Evolutionary conservation across 2,797 vertebrate species (phyloP).

Genomic region (Gephyroberyx darwinii): DNA sequence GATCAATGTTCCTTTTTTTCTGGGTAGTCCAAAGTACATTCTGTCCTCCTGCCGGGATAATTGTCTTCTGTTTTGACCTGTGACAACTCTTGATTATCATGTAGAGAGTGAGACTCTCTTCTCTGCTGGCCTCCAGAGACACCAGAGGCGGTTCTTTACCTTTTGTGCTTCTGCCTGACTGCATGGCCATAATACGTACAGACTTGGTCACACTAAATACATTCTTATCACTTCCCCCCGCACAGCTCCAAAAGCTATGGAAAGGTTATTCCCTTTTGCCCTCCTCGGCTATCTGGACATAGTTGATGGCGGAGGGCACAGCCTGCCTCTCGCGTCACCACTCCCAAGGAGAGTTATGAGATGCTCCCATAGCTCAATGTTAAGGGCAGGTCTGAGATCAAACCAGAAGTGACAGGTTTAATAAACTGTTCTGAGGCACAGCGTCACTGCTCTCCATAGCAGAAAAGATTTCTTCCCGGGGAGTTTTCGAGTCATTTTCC

Average conservation of each 20-base stretch:
- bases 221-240: neutral
- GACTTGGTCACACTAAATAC: neutral
- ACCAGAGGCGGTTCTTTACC: conserved; percentile 20
- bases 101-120: conserved; percentile 33
- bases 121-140: conserved; percentile 1
- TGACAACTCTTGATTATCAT: conserved; percentile 47
- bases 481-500: neutral
- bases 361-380: conserved; percentile 11
- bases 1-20: conserved; percentile 34
- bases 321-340: conserved; percentile 20
- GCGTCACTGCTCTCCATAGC: conserved; percentile 21
- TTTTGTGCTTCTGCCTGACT: neutral
- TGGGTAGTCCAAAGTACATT: conserved; percentile 24
- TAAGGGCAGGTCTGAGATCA: conserved; percentile 34
- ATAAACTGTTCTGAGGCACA: conserved; percentile 25
- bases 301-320: conserved; percentile 8
- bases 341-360: conserved; percentile 32
- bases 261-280: neutral
- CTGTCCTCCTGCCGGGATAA: conserved; percentile 45
- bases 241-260: conserved; percentile 1
- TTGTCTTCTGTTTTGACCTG: conserved; percentile 52
- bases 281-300: neutral
- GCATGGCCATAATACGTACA: conserved; percentile 4
- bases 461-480: conserved; percentile 10
- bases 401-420: conserved; percentile 50